Evolutionary conservation across 1,140 invertebrate genomes (phyloP).

Genomic region (Cydia splendana): DNA sequence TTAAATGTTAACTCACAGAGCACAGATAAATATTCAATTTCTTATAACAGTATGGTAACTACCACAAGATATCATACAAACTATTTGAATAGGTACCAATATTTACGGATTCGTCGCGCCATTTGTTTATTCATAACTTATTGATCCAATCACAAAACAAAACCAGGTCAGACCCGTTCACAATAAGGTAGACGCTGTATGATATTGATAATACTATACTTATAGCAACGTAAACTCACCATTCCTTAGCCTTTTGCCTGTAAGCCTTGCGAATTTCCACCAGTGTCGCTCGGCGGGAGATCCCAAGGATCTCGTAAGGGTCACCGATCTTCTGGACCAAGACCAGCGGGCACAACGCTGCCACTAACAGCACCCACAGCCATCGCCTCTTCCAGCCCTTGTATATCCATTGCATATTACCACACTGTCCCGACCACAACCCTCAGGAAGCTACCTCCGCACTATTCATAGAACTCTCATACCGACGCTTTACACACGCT

Average conservation of each 20-base stretch:
- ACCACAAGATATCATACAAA: too few relatives aligned
- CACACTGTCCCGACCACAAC: conserved; percentile 44
- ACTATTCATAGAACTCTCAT: conserved; percentile 62
- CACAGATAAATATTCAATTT: too few relatives aligned
- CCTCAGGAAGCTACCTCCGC: conserved; percentile 47
- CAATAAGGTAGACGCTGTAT: background rate
- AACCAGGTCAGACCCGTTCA: background rate
- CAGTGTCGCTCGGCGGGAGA: conserved; percentile 85
- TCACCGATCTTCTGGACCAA: conserved; percentile 83
- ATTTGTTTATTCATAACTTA: conserved; percentile 26
- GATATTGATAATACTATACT: too few relatives aligned
- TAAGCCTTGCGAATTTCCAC: conserved; percentile 94
- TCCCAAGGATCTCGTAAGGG: conserved; percentile 92
- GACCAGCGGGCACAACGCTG: conserved; percentile 54
- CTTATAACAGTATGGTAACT: too few relatives aligned
- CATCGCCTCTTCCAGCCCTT: conserved; percentile 66
- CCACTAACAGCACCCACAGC: conserved; percentile 57
- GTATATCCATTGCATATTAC: conserved; percentile 74
- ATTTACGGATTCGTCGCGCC: background rate
- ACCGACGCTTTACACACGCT: conserved; percentile 42
- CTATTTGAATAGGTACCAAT: background rate
- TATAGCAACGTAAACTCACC: conserved; percentile 82
- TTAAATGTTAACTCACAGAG: too few relatives aligned
- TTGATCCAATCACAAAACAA: conserved; percentile 11
- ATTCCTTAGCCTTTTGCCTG: conserved; percentile 93